Evolutionary conservation across 35 echinoderm and acorn worm genomes (phyloP), one percentile per base, ranked within the genome.

Genomic region (Ophioderma brevispina): DNA sequence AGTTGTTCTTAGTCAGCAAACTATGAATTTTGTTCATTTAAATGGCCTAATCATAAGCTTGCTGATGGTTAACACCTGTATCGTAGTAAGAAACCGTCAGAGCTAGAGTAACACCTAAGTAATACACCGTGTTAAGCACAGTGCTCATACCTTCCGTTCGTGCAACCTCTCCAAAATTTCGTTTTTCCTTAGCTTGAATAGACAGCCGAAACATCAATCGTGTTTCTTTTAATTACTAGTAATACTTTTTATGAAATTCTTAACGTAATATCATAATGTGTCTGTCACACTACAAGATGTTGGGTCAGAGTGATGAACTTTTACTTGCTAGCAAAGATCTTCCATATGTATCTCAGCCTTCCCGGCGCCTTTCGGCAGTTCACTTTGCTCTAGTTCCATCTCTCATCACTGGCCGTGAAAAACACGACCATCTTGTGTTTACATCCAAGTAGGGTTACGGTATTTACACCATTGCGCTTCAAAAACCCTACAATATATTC

Each of bases 381-480:
- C 6, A 70, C 10, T 25, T 70, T 70, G 28, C 59, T 70, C 59
- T 25, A 70, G 59, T 25, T 70, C 28, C 23, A 70, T 70, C 59
- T 70, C 59, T 70, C 59, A 70, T 15, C 59, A 70, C 59, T 25
- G 59, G 59, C 28, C 59, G 59, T 70, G 59, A 70, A 70, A 70
- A 70, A 70, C 59, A 70, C 59, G 17, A 70, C 59, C 59, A 70
- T 70, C 59, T 70, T 70, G 59, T 70, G 59, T 70, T 70, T 70
- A 70, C 59, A 70, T 70, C 17, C 28, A 70, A 13, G 59, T 70
- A 70, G 59, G 59, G 59, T 70, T 70, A 70, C 59, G 59, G 59
- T 70, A 70, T 70, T 70, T 70, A 70, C 28, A 70, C 59, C 59
- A 70, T 70, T 70, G 28, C 5, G 59, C 5, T 70, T 70, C n/a